phyloP scores from a whole-genome alignment of 2,113 vertebrate genomes.

The Morone saxatilis region DNA sequence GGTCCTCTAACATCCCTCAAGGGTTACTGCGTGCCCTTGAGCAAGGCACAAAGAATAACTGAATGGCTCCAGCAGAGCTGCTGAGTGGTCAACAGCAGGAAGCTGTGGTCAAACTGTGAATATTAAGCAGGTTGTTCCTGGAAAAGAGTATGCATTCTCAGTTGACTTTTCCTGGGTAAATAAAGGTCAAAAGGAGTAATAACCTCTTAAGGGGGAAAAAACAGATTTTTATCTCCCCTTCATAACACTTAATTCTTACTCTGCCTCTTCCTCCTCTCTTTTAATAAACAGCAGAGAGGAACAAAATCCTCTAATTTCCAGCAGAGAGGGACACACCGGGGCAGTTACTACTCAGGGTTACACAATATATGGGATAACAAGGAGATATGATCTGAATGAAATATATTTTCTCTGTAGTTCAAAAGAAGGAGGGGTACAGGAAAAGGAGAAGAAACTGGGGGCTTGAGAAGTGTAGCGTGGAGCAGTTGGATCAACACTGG shows the following conservation, averaged over 20 bases:
- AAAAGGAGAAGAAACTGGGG: neutral
- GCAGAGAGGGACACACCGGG: constrained; percentile 28
- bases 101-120: constrained; percentile 47
- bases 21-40: neutral
- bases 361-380: constrained; percentile 26
- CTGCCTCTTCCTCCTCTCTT: constrained; percentile 26
- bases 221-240: constrained; percentile 34
- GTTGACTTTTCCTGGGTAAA: constrained; percentile 34
- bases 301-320: constrained; percentile 52
- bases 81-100: constrained; percentile 28
- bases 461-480: constrained; percentile 14
- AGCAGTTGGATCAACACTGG: constrained; percentile 32
- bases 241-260: constrained; percentile 53
- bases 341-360: neutral
- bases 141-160: constrained; percentile 28
- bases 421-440: neutral
- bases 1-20: neutral
- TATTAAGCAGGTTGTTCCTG: constrained; percentile 42
- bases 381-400: constrained; percentile 56
- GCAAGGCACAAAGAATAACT: constrained; percentile 14
- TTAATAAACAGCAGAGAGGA: constrained; percentile 61
- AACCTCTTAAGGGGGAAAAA: constrained; percentile 29
- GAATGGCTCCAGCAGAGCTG: constrained; percentile 12
- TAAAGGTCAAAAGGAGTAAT: constrained; percentile 53
- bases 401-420: constrained; percentile 23